A percentile compares a stretch with the other conserved stretches of the same genome.
Conservation (phyloP, 2,888 invertebrate genomes). For the Hypsopygia costalis region DNA sequence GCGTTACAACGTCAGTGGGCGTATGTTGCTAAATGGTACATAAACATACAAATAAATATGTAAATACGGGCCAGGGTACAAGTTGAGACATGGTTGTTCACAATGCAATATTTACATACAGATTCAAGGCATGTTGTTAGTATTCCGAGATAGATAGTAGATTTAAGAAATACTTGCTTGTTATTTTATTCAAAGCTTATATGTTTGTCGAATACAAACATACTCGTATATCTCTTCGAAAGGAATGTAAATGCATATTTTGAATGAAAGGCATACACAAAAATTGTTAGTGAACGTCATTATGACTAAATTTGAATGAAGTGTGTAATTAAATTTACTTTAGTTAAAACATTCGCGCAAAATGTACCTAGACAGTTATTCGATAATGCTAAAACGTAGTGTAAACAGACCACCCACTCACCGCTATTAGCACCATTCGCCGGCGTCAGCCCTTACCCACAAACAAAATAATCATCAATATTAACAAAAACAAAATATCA, state of each 20-base stretch:
- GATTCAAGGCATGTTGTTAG: neutral
- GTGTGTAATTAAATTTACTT: conserved; percentile 20
- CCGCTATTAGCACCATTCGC: conserved; percentile 59
- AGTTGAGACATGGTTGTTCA: conserved; percentile 15
- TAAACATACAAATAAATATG: conserved; percentile 20
- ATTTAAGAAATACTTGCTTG: no score
- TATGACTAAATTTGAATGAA: neutral
- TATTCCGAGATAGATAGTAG: no score
- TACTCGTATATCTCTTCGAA: no score
- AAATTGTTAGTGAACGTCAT: conserved; percentile 1
- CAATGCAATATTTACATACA: conserved; percentile 16
- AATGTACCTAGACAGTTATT: conserved; percentile 29
- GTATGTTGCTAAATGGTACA: conserved; percentile 18
- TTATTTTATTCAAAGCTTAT: no score
- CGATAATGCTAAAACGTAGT: conserved; percentile 36
- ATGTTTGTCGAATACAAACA: no score
- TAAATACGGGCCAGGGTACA: conserved; percentile 17
- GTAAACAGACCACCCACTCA: conserved; percentile 65
- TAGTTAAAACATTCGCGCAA: conserved; percentile 44
- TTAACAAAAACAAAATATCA: conserved; percentile 34
- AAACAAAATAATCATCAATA: conserved; percentile 52
- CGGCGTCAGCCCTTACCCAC: conserved; percentile 66
- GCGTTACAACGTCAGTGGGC: conserved; percentile 13
- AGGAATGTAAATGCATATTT: no score
- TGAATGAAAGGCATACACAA: no score